Evolutionary conservation across 2,888 invertebrate genomes (phyloP).

Genomic region (Tupiocoris notatus): DNA sequence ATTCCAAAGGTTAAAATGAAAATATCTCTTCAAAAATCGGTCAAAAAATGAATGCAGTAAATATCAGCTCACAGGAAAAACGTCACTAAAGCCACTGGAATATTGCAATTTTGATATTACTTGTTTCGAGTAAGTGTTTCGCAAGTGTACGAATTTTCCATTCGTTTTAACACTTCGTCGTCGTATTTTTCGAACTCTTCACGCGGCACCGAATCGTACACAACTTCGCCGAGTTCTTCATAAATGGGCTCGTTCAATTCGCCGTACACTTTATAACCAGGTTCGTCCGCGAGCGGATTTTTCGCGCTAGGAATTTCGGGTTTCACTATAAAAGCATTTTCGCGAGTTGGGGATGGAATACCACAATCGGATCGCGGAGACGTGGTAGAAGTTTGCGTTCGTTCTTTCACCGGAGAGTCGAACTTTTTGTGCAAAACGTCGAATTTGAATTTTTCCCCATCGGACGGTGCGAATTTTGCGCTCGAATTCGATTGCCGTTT

Average conservation of each 20-base stretch:
- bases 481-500: not conserved
- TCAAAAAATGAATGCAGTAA: too few species aligned
- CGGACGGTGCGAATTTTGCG: not conserved
- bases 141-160: too few species aligned
- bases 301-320: too few species aligned
- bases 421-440: not conserved
- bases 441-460: not conserved
- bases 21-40: too few species aligned
- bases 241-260: constrained; percentile 30
- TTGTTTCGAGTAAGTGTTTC: too few species aligned
- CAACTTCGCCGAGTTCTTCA: constrained; percentile 34
- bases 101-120: too few species aligned
- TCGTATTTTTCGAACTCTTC: constrained; percentile 1
- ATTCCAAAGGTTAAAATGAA: too few species aligned
- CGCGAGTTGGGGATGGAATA: not conserved
- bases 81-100: too few species aligned
- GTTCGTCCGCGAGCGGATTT: not conserved
- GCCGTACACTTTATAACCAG: not conserved
- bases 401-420: not conserved
- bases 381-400: not conserved
- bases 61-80: too few species aligned
- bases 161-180: too few species aligned
- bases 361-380: not conserved
- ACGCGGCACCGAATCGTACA: constrained; percentile 14
- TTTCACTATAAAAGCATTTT: too few species aligned